phyloP scores from a whole-genome alignment of 2,888 invertebrate species.

The Timema cristinae region DNA sequence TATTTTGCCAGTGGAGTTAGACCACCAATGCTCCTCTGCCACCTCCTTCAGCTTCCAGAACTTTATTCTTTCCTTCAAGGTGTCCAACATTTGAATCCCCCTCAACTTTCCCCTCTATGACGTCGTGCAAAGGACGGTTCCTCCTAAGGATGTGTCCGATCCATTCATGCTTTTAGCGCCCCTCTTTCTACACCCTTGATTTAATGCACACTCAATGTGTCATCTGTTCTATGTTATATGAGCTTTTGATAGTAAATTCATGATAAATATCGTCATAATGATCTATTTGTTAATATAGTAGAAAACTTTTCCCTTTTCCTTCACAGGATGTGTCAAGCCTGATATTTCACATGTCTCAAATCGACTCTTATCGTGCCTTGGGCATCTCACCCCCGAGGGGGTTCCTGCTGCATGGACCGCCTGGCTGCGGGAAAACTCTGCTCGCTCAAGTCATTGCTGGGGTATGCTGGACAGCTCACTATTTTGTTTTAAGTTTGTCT shows the following conservation, averaged over 20 bases:
- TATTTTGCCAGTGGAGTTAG: too few species aligned
- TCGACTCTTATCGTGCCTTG: slow-evolving; percentile 79
- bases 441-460: slow-evolving; percentile 80
- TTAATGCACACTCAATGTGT: not conserved
- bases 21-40: too few species aligned
- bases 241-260: too few species aligned
- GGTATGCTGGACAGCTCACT: slow-evolving; percentile 46
- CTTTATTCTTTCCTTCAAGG: too few species aligned
- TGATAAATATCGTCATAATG: too few species aligned
- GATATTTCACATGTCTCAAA: slow-evolving; percentile 81
- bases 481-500: not conserved
- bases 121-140: too few species aligned
- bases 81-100: too few species aligned
- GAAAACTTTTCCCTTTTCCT: slow-evolving; percentile 20
- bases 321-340: slow-evolving; percentile 64
- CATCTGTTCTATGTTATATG: not conserved
- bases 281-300: slow-evolving; percentile 18
- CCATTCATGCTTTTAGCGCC: not conserved
- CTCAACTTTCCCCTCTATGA: too few species aligned
- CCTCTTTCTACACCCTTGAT: not conserved
- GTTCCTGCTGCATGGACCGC: slow-evolving; percentile 90
- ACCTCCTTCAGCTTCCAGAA: too few species aligned
- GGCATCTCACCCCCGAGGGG: slow-evolving; percentile 87
- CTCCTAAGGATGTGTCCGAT: not conserved
- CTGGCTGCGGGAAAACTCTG: slow-evolving; percentile 89